Evolutionary conservation across 2,797 vertebrate species (phyloP), one percentile per base, ranked within the genome.

Genomic region (Artibeus lituratus): DNA sequence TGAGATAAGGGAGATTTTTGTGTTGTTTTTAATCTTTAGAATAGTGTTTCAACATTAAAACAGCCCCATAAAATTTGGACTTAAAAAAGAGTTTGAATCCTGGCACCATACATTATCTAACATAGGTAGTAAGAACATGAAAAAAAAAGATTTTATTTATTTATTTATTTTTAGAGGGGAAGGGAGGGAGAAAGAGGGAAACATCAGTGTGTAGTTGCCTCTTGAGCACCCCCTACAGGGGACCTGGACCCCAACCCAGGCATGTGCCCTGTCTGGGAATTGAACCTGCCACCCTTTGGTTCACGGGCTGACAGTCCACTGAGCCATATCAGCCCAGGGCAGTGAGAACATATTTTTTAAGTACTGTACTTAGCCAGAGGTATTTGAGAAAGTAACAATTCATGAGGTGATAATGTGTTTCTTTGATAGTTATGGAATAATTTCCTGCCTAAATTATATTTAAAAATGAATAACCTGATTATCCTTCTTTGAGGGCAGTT

Each of bases 371-470:
- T 87, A 86, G 59, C 32, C 35, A 55, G 9, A 49, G 3, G 35
- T 90, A 70, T 32, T 53, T 70, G 72, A 89, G 62, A 70, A 62
- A 55, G 39, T 59, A 51, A 70, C 88, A 74, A 15, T 49, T 94
- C 14, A 29, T 59, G 35, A 91, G 37, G 70, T 47, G 14, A 80
- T 42, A 80, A 26, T 59, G 2, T 78, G 5, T 65, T 72, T 95
- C 55, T 92, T 85, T 32, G 44, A 16, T 86, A 78, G 87, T 94
- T 91, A 44, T 73, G 47, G 39, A 92, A 74, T 83, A 65, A 69
- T 86, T 73, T 85, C 3, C 19, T 93, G n/a, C 35, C 49, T 90
- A 85, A 91, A 83, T 94, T 87, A 67, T 49, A 89, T 89, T 94
- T 29, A 7, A 69, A 87, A 96, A 88, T 81, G 11, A 96, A 77